These are phyloP conservation scores for Crossaster papposus DNA, from an alignment of 53 echinoderm and acorn worm genomes.

Conservation along the genomic window DNA sequence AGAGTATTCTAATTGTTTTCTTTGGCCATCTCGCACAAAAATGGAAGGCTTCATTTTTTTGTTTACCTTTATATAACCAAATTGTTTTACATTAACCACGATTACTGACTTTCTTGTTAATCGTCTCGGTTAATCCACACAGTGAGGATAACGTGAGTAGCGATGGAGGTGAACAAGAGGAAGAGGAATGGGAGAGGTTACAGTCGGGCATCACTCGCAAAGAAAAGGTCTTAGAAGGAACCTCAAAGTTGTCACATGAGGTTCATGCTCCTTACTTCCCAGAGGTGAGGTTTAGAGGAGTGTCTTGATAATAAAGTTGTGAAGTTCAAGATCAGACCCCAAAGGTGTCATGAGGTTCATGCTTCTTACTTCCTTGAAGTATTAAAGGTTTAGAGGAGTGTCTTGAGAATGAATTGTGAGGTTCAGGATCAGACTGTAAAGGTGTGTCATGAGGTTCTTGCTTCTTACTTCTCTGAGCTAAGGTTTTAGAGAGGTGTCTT, in stretches of 20 bases:
- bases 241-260: slow-evolving; percentile 34
- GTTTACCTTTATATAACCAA: too few species aligned
- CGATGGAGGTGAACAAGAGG: slow-evolving; percentile 75
- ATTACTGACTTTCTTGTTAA: neutral
- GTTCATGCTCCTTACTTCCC: neutral
- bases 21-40: too few species aligned
- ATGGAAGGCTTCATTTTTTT: too few species aligned
- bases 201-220: slow-evolving; percentile 88
- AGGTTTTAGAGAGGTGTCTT: too few species aligned
- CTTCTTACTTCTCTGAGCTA: too few species aligned
- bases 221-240: slow-evolving; percentile 94
- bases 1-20: too few species aligned
- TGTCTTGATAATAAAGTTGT: neutral
- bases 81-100: neutral
- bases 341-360: too few species aligned
- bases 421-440: too few species aligned
- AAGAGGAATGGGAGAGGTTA: slow-evolving; percentile 92
- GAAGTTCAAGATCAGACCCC: neutral
- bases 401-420: too few species aligned
- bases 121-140: neutral
- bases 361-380: too few species aligned
- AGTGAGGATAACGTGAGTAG: slow-evolving; percentile 65
- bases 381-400: too few species aligned
- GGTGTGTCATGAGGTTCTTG: too few species aligned
- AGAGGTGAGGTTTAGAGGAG: neutral